Percentiles rank a stretch among this genome's conserved stretches.
Evolutionary conservation across 2,888 invertebrate species (phyloP).

Genomic region (Cheilosia variabilis): DNA sequence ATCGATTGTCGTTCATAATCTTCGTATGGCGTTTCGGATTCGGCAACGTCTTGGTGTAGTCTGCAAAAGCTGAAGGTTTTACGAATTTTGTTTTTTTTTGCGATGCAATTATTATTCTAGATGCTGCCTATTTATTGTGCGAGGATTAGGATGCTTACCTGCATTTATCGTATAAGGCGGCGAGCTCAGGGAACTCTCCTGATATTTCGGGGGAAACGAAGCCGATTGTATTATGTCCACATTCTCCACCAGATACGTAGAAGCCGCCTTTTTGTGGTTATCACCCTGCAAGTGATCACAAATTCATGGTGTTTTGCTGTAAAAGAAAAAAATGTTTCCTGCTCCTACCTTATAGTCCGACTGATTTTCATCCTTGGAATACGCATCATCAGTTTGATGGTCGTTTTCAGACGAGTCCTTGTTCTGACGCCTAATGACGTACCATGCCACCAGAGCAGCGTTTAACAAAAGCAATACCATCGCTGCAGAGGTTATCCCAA

Average conservation of each 20-base stretch:
- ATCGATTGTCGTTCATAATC: slow-evolving; percentile 80
- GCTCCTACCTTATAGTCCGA: slow-evolving; percentile 81
- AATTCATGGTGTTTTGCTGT: neutral
- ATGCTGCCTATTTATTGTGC: neutral
- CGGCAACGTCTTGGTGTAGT: slow-evolving; percentile 82
- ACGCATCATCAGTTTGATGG: slow-evolving; percentile 81
- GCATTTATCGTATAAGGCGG: slow-evolving; percentile 79
- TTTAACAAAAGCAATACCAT: slow-evolving; percentile 81
- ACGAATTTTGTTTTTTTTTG: neutral
- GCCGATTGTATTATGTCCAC: slow-evolving; percentile 82
- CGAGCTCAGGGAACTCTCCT: slow-evolving; percentile 82
- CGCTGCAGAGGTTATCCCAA: slow-evolving; percentile 82
- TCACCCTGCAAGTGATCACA: slow-evolving; percentile 79
- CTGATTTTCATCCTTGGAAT: slow-evolving; percentile 82
- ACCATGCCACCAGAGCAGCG: slow-evolving; percentile 82
- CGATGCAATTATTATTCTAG: too few relatives aligned
- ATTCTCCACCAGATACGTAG: slow-evolving; percentile 82
- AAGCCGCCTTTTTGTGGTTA: slow-evolving; percentile 82
- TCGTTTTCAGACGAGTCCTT: slow-evolving; percentile 80
- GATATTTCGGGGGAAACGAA: slow-evolving; percentile 82
- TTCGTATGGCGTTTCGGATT: slow-evolving; percentile 81
- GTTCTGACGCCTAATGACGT: slow-evolving; percentile 81
- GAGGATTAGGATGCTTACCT: slow-evolving; percentile 22
- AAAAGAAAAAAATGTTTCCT: neutral
- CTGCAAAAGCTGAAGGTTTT: slow-evolving; percentile 60